phyloP scores from a whole-genome alignment of 2,888 invertebrate genomes.

The Stegophylla sp. region DNA sequence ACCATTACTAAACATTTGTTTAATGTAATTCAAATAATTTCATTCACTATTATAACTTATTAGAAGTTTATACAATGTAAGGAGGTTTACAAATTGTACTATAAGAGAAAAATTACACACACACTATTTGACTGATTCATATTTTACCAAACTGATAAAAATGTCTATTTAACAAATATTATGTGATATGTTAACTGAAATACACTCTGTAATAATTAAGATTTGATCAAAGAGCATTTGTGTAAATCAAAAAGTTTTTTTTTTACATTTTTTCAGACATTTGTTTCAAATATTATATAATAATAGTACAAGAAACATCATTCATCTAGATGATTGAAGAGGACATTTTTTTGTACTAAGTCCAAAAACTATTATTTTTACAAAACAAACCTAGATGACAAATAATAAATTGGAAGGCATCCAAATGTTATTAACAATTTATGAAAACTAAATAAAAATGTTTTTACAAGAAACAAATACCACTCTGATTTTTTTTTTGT shows the following conservation, averaged over 20 bases:
- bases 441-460: background rate
- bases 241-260: background rate
- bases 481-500: too few relatives aligned
- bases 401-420: conserved; percentile 2
- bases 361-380: conserved; percentile 16
- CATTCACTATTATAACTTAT: too few relatives aligned
- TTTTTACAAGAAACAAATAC: background rate
- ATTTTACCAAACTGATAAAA: too few relatives aligned
- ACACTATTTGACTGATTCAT: too few relatives aligned
- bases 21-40: too few relatives aligned
- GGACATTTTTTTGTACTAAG: background rate
- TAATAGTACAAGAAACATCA: background rate
- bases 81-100: too few relatives aligned
- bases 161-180: too few relatives aligned
- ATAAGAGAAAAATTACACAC: too few relatives aligned
- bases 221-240: background rate
- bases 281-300: background rate
- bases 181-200: too few relatives aligned
- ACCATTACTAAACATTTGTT: too few relatives aligned
- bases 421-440: background rate
- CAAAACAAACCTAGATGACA: background rate
- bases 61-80: too few relatives aligned
- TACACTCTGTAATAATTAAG: background rate
- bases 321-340: background rate
- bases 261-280: background rate